A percentile compares a stretch with the other conserved stretches of the same genome.
phyloP scores from a whole-genome alignment of 2,797 vertebrate genomes.

The Intellagama lesueurii region DNA sequence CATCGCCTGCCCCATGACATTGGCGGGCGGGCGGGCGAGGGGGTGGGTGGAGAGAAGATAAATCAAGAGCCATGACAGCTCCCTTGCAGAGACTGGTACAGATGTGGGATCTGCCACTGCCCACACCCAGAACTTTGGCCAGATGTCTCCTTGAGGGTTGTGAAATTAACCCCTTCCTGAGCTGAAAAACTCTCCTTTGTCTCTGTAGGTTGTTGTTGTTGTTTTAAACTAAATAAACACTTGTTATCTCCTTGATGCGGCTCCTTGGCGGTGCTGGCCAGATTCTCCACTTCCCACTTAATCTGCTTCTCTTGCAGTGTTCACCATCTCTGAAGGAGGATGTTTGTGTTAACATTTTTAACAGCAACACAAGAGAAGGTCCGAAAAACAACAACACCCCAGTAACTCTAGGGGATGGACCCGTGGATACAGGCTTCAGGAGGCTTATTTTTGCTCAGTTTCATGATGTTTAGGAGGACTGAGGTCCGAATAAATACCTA shows the following conservation, averaged over 20 bases:
- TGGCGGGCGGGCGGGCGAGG: background rate
- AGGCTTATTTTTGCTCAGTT: too few species aligned
- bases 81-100: slow-evolving; percentile 94
- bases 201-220: background rate
- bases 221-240: background rate
- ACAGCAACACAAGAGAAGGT: too few species aligned
- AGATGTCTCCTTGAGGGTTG: slow-evolving; percentile 83
- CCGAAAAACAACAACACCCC: too few species aligned
- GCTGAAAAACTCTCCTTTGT: background rate
- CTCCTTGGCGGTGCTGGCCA: background rate
- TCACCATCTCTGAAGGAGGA: too few species aligned
- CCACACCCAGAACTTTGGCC: slow-evolving; percentile 84
- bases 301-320: too few species aligned
- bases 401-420: too few species aligned
- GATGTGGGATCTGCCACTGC: slow-evolving; percentile 84
- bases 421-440: too few species aligned
- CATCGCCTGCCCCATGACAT: slow-evolving; percentile 89
- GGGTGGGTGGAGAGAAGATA: slow-evolving; percentile 79
- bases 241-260: background rate
- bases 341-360: too few species aligned
- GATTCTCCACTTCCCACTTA: background rate
- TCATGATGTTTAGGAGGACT: too few species aligned
- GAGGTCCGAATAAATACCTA: too few species aligned
- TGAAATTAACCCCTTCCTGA: slow-evolving; percentile 80
- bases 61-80: slow-evolving; percentile 90